Evolutionary conservation across 2,113 vertebrate genomes (phyloP), one percentile per base, ranked within the genome.

Genomic region (Archocentrus centrarchus): DNA sequence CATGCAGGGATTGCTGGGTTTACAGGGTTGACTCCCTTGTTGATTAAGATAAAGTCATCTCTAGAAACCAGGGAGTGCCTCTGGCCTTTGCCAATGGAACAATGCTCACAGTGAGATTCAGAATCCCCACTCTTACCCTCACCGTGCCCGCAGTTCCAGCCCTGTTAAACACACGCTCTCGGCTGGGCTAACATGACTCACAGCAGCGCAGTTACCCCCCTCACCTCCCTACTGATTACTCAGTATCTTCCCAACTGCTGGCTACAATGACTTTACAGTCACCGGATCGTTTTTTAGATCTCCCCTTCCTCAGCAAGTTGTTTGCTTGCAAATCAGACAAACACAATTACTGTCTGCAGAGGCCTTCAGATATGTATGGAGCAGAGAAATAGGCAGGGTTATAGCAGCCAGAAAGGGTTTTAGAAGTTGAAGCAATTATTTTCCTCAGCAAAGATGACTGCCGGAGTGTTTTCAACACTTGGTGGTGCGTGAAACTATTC

Each of bases 141-240:
- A 24, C 37, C 30, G 75, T 80, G 83, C 82, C 63, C 88, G 89
- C 61, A 88, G 78, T 87, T 83, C 82, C 83, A 83, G 66, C 86
- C 89, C 85, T 89, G 88, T 89, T 92, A 92, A 86, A 92, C 87
- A 92, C 83, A 92, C 88, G 91, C 79, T 77, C 70, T 82, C 84
- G 89, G 75, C 70, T 79, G 76, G 90, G 82, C 84, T 86, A 77
- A 70, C 89, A 88, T 93, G 93, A 95, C 88, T 95, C 93, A 95
- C 90, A 86, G 82, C 83, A n/a, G 79, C 13, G 39, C 76, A 55
- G 64, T 86, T 91, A 80, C 76, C 88, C 89, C 77, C 81, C 59
- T 58, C 50, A 81, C 79, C 85, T 89, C 81, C 84, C 81, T 81
- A 50, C 87, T 18, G 58, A 94, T 94, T 93, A 93, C 88, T 93